These are phyloP conservation scores for Habropoda laboriosa DNA, from an alignment of 1,140 invertebrate species.

Conservation along the genomic window DNA sequence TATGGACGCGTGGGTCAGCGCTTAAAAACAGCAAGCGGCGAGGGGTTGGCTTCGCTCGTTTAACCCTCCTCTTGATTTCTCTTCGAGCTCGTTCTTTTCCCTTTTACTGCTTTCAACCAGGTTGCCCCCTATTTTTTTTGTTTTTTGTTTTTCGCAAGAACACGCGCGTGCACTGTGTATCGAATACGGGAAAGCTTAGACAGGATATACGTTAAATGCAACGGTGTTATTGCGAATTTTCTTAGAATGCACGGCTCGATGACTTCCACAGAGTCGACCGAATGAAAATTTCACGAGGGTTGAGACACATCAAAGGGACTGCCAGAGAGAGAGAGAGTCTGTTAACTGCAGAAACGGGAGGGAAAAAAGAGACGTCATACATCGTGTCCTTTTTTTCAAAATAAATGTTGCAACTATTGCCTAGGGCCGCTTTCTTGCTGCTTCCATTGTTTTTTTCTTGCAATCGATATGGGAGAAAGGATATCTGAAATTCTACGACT, in stretches of 20 bases:
- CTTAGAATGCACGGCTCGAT: neutral
- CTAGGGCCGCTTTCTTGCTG: too few species aligned
- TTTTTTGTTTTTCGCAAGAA: too few species aligned
- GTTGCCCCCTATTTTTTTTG: neutral
- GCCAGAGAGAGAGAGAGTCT: too few species aligned
- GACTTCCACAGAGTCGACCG: neutral
- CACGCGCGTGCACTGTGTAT: neutral
- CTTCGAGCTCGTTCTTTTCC: neutral
- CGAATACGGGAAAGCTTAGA: neutral
- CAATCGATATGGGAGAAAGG: too few species aligned
- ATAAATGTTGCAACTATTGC: too few species aligned
- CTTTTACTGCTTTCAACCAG: neutral
- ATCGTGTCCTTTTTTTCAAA: too few species aligned
- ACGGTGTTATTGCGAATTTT: neutral
- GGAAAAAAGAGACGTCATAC: too few species aligned
- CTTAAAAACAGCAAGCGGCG: conserved; percentile 32
- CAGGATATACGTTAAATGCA: neutral
- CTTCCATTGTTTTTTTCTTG: too few species aligned
- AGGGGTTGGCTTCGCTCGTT: conserved; percentile 8
- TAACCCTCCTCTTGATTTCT: neutral
- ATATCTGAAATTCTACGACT: too few species aligned
- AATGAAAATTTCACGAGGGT: conserved; percentile 2
- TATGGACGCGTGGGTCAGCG: conserved; percentile 29
- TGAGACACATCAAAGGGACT: too few species aligned
- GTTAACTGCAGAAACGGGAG: too few species aligned